A percentile compares a stretch with the other conserved stretches of the same genome.
phyloP scores from a whole-genome alignment of 2,888 invertebrate species.

The Mythimna ferrago region DNA sequence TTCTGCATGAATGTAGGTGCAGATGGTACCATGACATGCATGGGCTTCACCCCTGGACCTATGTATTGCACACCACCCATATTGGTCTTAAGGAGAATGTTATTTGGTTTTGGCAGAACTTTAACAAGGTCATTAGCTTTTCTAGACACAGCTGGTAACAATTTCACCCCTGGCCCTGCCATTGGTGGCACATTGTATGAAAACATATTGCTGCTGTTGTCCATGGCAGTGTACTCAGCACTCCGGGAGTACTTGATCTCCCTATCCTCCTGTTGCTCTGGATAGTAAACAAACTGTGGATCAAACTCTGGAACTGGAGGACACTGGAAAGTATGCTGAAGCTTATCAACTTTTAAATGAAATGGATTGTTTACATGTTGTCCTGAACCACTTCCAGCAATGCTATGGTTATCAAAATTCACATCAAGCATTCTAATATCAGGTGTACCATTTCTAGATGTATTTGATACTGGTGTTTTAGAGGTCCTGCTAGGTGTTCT shows the following conservation, averaged over 20 bases:
- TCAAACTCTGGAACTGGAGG: conserved; percentile 78
- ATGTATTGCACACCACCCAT: conserved; percentile 82
- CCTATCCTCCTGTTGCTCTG: conserved; percentile 82
- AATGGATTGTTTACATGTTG: conserved; percentile 75
- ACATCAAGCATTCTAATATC: conserved; percentile 80
- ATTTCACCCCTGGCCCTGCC: conserved; percentile 72
- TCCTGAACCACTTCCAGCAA: conserved; percentile 66
- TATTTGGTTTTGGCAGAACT: conserved; percentile 82
- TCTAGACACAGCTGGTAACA: conserved; percentile 71
- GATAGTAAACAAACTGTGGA: conserved; percentile 79
- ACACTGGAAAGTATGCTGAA: conserved; percentile 76
- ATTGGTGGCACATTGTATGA: conserved; percentile 71
- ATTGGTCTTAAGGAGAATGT: conserved; percentile 84
- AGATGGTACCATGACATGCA: conserved; percentile 82
- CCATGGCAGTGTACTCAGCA: conserved; percentile 82
- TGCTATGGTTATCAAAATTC: conserved; percentile 77
- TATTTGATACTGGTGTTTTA: conserved; percentile 74
- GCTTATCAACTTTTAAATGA: conserved; percentile 81
- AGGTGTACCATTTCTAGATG: conserved; percentile 78
- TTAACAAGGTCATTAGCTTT: conserved; percentile 79
- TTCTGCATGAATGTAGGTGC: conserved; percentile 85
- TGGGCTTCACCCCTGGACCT: conserved; percentile 77
- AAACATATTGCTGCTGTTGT: conserved; percentile 71
- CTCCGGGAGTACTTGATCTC: conserved; percentile 87
- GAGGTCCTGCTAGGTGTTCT: conserved; percentile 82